Evolutionary conservation across 2,797 vertebrate species (phyloP), one percentile per base, ranked within the genome.

Genomic region (Pterois miles): DNA sequence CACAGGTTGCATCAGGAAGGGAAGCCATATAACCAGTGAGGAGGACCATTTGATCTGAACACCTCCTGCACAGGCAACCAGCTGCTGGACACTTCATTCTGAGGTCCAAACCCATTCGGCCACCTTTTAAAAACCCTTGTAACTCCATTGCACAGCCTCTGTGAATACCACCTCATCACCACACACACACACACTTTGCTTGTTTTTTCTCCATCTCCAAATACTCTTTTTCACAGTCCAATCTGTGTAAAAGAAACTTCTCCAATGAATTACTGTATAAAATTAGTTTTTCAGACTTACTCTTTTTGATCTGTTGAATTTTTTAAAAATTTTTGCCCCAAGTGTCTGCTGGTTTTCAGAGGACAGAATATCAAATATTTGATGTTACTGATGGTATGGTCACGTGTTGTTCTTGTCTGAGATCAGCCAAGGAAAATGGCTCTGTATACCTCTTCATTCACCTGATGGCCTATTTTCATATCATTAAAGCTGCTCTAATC

Each of bases 81-180:
- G 78, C 83, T 84, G 86, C 54, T 77, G 57, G 40, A 59, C 27
- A 20, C 53, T 54, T 54, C 4, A 0, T 43, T 56, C 66, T 63
- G 52, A 29, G 59, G 53, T 69, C 40, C 46, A 65, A 67, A 82
- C n/a, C 78, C 80, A 69, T 75, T 72, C 83, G 77, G 66, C 36
- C 52, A 48, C 10, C 71, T 76, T 57, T 73, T 29, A 70, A 76
- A 78, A 52, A 59, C 6, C n/a, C 48, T 46, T 9, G 4, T 50
- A 63, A 76, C 67, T 43, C 1, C 48, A 66, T 31, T 40, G 57
- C 16, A 33, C 29, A 50, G 65, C 13, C 12, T 27, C 6, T 64
- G 54, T 34, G 33, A 78, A 81, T 53, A 66, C 34, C 48, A 58
- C 3, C 10, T 71, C 11, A 56, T 71, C 69, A 69, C 67, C 77